Evolutionary conservation across 2,797 vertebrate genomes (phyloP), one percentile per base, ranked within the genome.

Genomic region (Pithecia hirsuta): DNA sequence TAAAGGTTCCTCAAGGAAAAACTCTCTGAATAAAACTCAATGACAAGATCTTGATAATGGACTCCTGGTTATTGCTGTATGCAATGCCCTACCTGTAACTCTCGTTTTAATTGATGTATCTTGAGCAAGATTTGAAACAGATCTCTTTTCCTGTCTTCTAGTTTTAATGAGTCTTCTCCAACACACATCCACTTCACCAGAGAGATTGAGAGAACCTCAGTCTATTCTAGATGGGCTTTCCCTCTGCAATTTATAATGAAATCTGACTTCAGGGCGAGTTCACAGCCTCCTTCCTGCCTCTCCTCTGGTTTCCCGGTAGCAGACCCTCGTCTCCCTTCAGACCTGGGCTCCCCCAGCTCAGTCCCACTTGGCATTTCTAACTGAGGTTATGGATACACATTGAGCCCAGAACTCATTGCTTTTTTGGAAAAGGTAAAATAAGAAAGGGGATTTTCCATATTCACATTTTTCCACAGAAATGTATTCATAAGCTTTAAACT

Each of bases 401-500:
- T 95, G 95, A 98, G 98, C 97, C 97, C 97, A 98, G 98, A 98
- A 98, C 97, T 96, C 98, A 97, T 96, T 98, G 98, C 98, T 98
- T 98, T 99, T 99, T 98, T 96, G 89, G 97, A 98, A 98, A 98
- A 97, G 96, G 98, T 98, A 98, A 98, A 98, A 95, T 96, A 93
- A 98, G 98, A 98, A 97, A 98, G 98, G 98, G 97, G 97, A 96
- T 98, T 99, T 99, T 99, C 98, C 98, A 98, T 98, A 98, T 98
- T 98, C 98, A 98, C 98, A 98, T 98, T 99, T 99, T 98, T 98
- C 98, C 98, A 99, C 98, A 99, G 98, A 98, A 99, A 99, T 98
- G 98, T 98, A 98, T 98, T 98, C 98, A 98, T 98, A 98, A 98
- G 97, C 98, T 98, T 98, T 98, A 98, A 99, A 98, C 98, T 98